A percentile compares a stretch with the other conserved stretches of the same genome.
phyloP scores from a whole-genome alignment of 2,888 invertebrate species.

The Athrips mouffetella region DNA sequence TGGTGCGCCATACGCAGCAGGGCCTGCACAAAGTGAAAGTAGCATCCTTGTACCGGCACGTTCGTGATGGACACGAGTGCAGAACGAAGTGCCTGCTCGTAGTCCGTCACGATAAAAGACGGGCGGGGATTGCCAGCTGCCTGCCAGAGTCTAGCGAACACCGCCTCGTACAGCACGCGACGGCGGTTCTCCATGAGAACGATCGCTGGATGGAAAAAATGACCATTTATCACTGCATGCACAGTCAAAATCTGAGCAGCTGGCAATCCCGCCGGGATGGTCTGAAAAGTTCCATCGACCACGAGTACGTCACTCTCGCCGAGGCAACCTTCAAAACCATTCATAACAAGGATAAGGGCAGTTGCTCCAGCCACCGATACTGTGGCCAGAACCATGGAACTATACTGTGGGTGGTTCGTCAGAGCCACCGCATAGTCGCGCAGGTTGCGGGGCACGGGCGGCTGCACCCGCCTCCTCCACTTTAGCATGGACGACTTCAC shows the following conservation, averaged over 20 bases:
- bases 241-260: slow-evolving; percentile 10
- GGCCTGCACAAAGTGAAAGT: background rate
- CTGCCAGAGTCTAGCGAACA: slow-evolving; percentile 8
- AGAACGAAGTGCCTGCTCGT: slow-evolving; percentile 6
- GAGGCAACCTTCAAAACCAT: slow-evolving; percentile 4
- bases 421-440: slow-evolving; percentile 4
- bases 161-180: slow-evolving; percentile 5
- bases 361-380: slow-evolving; percentile 6
- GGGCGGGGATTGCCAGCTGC: slow-evolving; percentile 8
- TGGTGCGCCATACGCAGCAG: background rate
- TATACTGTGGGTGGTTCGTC: slow-evolving; percentile 1
- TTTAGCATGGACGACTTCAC: slow-evolving; percentile 8
- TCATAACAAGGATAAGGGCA: slow-evolving; percentile 10
- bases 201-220: slow-evolving; percentile 7
- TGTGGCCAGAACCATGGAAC: slow-evolving; percentile 8
- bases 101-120: slow-evolving; percentile 3
- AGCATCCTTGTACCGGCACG: background rate
- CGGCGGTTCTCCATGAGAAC: slow-evolving; percentile 10
- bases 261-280: slow-evolving; percentile 14
- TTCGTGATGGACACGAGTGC: slow-evolving; percentile 3
- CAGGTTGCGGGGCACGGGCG: slow-evolving; percentile 1
- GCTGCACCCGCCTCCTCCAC: background rate
- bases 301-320: background rate
- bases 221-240: background rate
- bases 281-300: slow-evolving; percentile 16